Evolutionary conservation across 2,113 vertebrate species (phyloP).

Genomic region (Lamprotornis superbus): DNA sequence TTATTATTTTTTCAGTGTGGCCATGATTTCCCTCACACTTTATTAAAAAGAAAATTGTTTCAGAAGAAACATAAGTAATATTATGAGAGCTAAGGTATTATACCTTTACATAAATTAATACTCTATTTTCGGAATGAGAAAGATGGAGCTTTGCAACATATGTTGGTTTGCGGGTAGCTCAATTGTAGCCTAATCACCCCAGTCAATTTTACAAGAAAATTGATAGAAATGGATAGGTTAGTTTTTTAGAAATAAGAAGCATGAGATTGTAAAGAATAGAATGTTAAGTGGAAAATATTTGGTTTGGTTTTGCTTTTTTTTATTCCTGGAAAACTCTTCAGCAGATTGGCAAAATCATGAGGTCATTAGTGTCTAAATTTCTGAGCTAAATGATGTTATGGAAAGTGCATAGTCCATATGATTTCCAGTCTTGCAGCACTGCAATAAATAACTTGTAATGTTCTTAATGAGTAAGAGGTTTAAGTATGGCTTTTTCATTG

Average conservation of each 20-base stretch:
- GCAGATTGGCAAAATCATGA: neutral
- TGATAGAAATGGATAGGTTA: neutral
- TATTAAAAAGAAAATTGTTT: neutral
- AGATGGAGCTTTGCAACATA: neutral
- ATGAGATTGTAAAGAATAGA: neutral
- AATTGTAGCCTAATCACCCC: neutral
- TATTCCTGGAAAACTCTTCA: neutral
- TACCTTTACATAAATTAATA: neutral
- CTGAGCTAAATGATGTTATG: neutral
- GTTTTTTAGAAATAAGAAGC: neutral
- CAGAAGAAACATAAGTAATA: neutral
- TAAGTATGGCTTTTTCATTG: neutral
- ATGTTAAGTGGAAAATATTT: neutral
- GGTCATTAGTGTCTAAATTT: neutral
- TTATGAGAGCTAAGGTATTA: neutral
- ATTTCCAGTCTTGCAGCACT: neutral
- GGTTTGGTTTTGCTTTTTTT: fast-evolving
- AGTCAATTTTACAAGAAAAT: neutral
- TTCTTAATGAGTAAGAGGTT: neutral
- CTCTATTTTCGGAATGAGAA: neutral
- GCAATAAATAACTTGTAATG: neutral
- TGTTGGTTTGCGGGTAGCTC: neutral
- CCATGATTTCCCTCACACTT: neutral
- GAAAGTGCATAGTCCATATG: neutral
- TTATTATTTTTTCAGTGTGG: neutral